Evolutionary conservation across 2,797 vertebrate genomes (phyloP), one percentile per base, ranked within the genome.

Genomic region (Coracias cyanogaster): DNA sequence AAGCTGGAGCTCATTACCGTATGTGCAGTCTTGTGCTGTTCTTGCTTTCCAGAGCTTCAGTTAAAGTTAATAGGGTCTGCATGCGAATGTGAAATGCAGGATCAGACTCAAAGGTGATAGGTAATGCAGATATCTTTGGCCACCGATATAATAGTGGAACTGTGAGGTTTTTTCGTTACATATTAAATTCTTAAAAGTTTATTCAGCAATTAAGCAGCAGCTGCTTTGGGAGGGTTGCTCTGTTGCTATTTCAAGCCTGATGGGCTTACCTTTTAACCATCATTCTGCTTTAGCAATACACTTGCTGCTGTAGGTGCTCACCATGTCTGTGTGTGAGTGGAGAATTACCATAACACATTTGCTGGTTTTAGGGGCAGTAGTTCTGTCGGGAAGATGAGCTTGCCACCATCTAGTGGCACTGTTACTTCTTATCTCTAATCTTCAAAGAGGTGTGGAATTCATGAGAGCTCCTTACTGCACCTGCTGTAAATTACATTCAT

Each of bases 121-220:
- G 0, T 13, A 14, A 33, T 41, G 55, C 49, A 93, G 4, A 41
- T 45, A 61, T 62, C 61, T 31, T 26, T 54, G 41, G 57, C 13
- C 17, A 6, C 29, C 29, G n/a, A 62, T 65, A 26, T 45, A 3
- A 3, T 0, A 41, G 20, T 25, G 51, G 51, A 62, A 39, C 17
- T 43, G 45, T 3, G n/a, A 24, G 14, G 4, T 14, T 13, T 82
- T 79, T 20, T 65, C n/a, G 10, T 31, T 26, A 26, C 66, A 48
- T 31, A 7, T 78, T 65, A 45, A 80, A 81, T 82, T 96, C 69
- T 89, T 94, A 49, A 39, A 90, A 48, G 29, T 90, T 94, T 83
- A 60, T 92, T 95, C 84, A 90, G 64, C 83, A 93, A 57, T 91
- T 35, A 82, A 92, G 52, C 81, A 92, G 94, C 92, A 88, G 41